These are phyloP conservation scores for Poeciliopsis infans DNA, from an alignment of 2,797 vertebrate species.

Conservation along the genomic window DNA sequence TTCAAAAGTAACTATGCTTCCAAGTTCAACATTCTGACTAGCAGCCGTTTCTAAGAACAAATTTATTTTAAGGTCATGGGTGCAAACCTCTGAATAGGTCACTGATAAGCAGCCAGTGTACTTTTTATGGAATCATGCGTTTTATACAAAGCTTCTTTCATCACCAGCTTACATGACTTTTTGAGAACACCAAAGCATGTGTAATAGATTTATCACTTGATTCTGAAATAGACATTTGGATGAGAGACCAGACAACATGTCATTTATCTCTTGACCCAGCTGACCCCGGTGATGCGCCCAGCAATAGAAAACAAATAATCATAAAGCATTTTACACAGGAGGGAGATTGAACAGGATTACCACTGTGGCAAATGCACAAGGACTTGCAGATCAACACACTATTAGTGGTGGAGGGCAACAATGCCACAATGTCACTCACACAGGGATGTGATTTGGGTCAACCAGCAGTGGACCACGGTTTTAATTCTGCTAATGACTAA, in stretches of 20 bases:
- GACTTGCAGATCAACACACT: slow-evolving; percentile 43
- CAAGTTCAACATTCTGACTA: slow-evolving; percentile 13
- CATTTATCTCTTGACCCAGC: slow-evolving; percentile 19
- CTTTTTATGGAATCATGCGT: slow-evolving; percentile 43
- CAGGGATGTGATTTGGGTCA: slow-evolving; percentile 64
- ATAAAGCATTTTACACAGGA: slow-evolving; percentile 75
- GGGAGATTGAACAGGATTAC: slow-evolving; percentile 70
- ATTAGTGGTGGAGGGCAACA: slow-evolving; percentile 44
- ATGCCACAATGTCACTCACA: slow-evolving; percentile 51
- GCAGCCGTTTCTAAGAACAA: slow-evolving; percentile 10
- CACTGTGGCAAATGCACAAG: slow-evolving; percentile 49
- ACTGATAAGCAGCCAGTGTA: slow-evolving; percentile 45
- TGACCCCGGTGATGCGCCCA: slow-evolving; percentile 46
- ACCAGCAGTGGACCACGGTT: slow-evolving; percentile 50
- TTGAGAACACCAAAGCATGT: slow-evolving; percentile 37
- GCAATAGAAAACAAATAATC: slow-evolving; percentile 57
- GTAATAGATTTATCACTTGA: slow-evolving; percentile 54
- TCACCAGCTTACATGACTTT: slow-evolving; percentile 33
- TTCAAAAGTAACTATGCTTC: neutral
- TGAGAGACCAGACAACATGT: slow-evolving; percentile 38
- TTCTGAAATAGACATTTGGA: slow-evolving; percentile 55
- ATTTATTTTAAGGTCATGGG: slow-evolving; percentile 12
- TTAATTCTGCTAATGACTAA: slow-evolving; percentile 67
- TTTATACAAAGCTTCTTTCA: slow-evolving; percentile 59
- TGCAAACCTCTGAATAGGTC: slow-evolving; percentile 33